phyloP scores from a whole-genome alignment of 2,113 vertebrate genomes.

The Silurus asotus region DNA sequence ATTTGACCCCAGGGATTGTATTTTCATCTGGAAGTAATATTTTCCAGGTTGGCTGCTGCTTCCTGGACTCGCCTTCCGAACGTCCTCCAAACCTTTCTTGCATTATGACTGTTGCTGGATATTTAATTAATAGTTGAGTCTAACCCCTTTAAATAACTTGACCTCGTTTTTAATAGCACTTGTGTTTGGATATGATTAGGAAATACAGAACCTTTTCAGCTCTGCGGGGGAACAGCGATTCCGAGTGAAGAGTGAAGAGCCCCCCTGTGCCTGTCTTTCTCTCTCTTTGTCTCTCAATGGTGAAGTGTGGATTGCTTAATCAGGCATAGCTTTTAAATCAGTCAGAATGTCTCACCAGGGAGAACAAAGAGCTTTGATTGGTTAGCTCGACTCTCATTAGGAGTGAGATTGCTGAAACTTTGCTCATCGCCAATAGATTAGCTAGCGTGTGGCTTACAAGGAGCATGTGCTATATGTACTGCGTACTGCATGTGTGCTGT shows the following conservation, averaged over 20 bases:
- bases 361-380: slow-evolving; percentile 45
- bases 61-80: background rate
- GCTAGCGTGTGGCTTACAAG: background rate
- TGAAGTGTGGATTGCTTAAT: slow-evolving; percentile 40
- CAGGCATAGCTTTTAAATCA: slow-evolving; percentile 45
- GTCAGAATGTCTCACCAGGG: slow-evolving; percentile 34
- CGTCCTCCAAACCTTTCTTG: background rate
- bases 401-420: slow-evolving; percentile 20
- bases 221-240: slow-evolving; percentile 15
- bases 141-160: slow-evolving; percentile 30
- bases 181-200: slow-evolving; percentile 38
- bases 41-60: background rate
- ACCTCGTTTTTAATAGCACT: slow-evolving; percentile 36
- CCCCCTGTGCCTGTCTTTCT: background rate
- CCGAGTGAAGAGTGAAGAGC: slow-evolving; percentile 29
- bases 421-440: background rate
- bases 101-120: slow-evolving; percentile 1
- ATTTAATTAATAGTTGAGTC: slow-evolving; percentile 10
- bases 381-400: slow-evolving; percentile 25
- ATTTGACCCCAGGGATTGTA: too few relatives aligned
- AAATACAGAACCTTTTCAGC: slow-evolving; percentile 38
- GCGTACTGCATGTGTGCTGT: background rate
- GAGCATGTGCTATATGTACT: background rate
- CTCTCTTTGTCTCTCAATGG: slow-evolving; percentile 14
- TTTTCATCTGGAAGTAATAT: background rate